A percentile compares a stretch with the other conserved stretches of the same genome.
phyloP scores from a whole-genome alignment of 2,888 invertebrate species.

The Romanomermis culicivorax region DNA sequence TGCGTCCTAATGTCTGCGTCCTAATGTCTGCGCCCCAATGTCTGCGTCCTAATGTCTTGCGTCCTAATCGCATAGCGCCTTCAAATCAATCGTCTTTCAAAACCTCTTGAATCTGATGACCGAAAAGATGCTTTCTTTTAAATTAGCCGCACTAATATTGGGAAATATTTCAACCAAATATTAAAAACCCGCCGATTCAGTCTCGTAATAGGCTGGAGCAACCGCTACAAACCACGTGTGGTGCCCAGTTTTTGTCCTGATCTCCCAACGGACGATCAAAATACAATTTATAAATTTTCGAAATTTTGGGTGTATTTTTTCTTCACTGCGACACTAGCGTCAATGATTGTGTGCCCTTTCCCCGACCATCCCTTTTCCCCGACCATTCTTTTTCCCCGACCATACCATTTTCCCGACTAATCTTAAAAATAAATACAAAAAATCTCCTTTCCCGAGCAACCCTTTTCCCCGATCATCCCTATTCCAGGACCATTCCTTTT shows the following conservation, averaged over 20 bases:
- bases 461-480: too few relatives aligned
- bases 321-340: neutral
- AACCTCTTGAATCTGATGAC: slow-evolving; percentile 1
- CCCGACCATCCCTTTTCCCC: too few relatives aligned
- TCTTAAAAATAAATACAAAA: too few relatives aligned
- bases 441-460: too few relatives aligned
- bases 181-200: slow-evolving; percentile 1
- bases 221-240: neutral
- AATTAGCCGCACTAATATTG: neutral
- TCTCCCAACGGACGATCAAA: slow-evolving; percentile 7
- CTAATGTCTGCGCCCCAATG: too few relatives aligned
- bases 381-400: too few relatives aligned
- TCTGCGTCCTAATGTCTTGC: too few relatives aligned
- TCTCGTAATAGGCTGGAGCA: neutral
- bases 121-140: neutral
- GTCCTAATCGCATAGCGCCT: too few relatives aligned
- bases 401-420: too few relatives aligned
- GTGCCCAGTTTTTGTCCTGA: slow-evolving; percentile 7
- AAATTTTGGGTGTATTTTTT: slow-evolving; percentile 1
- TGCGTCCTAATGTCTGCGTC: too few relatives aligned
- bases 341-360: too few relatives aligned
- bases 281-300: slow-evolving; percentile 7
- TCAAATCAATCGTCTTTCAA: neutral
- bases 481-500: too few relatives aligned
- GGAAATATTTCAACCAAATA: slow-evolving; percentile 2